Percentiles rank a stretch among this genome's conserved stretches.
phyloP scores from a whole-genome alignment of 2,113 vertebrate species.

The Pycnonotus jocosus region DNA sequence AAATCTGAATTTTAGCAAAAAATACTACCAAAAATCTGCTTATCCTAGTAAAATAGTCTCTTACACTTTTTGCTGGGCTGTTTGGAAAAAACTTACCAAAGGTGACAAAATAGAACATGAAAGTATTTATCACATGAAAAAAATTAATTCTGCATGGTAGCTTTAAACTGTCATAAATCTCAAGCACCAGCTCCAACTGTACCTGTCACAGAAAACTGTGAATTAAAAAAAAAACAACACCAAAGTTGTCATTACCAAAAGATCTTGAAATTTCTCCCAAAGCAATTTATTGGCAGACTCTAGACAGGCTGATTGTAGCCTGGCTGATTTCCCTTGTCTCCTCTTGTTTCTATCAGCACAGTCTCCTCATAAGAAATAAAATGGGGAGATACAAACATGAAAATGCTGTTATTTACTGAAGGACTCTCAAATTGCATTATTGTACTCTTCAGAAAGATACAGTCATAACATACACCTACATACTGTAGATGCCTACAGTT shows the following conservation, averaged over 20 bases:
- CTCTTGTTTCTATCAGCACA: background rate
- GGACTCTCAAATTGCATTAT: background rate
- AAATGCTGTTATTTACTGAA: background rate
- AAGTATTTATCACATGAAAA: background rate
- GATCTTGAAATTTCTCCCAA: background rate
- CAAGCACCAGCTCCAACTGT: background rate
- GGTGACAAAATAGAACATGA: background rate
- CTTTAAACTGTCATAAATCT: background rate
- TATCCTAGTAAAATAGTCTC: background rate
- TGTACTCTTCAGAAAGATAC: background rate
- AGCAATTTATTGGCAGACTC: background rate
- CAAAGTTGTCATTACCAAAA: background rate
- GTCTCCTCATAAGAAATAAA: background rate
- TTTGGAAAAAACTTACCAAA: background rate
- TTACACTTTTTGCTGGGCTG: background rate
- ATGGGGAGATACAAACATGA: background rate
- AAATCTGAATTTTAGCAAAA: background rate
- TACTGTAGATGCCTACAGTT: background rate
- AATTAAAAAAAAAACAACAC: background rate
- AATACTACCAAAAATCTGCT: background rate
- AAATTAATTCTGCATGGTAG: background rate
- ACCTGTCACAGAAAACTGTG: background rate
- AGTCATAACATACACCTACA: too few species aligned
- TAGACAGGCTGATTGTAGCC: background rate
- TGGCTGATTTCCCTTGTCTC: background rate